Percentiles rank a stretch among this genome's conserved stretches.
phyloP scores from a whole-genome alignment of 1,140 invertebrate species.

The Zaprionus davidi region DNA sequence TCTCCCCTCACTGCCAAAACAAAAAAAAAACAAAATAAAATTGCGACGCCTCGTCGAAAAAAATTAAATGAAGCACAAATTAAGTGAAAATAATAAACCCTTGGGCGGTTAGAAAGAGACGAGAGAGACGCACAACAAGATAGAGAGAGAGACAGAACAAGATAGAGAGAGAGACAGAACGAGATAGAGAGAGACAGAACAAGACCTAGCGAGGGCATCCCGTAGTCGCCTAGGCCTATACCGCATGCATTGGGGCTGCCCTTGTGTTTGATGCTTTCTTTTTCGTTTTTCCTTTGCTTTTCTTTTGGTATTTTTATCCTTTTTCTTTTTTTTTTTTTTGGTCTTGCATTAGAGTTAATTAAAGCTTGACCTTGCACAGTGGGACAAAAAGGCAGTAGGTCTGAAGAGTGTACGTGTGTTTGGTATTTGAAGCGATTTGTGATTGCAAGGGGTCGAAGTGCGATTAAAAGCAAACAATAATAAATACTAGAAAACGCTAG shows the following conservation, averaged over 20 bases:
- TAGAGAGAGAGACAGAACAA: too few species aligned
- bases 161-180: too few species aligned
- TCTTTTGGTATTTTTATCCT: neutral
- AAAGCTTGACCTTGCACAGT: constrained; percentile 61
- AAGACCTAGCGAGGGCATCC: neutral
- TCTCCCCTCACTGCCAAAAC: constrained; percentile 23
- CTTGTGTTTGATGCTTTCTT: constrained; percentile 9
- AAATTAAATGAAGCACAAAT: constrained; percentile 67
- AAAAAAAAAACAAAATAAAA: constrained; percentile 8
- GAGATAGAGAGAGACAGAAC: too few species aligned
- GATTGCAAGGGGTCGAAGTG: neutral
- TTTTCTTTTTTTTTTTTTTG: neutral
- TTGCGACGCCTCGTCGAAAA: constrained; percentile 18
- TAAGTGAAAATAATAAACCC: constrained; percentile 81
- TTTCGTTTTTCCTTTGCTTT: constrained; percentile 2
- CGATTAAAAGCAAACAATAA: neutral
- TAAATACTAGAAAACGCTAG: constrained; percentile 1
- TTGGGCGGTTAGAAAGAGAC: constrained; percentile 20
- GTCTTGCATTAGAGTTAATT: constrained; percentile 69
- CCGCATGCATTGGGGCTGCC: constrained; percentile 47
- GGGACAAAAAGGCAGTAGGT: constrained; percentile 1
- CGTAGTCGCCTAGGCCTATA: constrained; percentile 23
- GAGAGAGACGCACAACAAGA: constrained; percentile 8
- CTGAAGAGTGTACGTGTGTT: neutral
- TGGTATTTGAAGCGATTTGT: neutral